Conservation (phyloP, 1,140 invertebrate species). For the Drosophila sturtevanti region DNA sequence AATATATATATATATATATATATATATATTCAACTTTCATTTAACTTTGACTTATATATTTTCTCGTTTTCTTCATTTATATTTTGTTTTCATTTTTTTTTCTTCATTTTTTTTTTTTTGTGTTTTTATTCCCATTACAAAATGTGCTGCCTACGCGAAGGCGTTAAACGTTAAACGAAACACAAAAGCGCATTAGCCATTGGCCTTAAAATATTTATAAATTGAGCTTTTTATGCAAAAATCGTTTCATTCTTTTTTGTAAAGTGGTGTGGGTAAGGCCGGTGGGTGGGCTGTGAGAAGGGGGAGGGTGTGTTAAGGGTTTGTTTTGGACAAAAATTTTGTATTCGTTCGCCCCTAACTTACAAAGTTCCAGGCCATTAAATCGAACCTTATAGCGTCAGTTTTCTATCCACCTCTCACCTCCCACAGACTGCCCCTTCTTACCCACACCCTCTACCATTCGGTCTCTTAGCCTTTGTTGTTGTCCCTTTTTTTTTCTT, state of each 20-base stretch:
- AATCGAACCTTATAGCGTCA: slow-evolving; percentile 44
- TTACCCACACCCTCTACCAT: background rate
- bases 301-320: background rate
- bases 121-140: background rate
- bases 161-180: slow-evolving; percentile 15
- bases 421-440: background rate
- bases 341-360: slow-evolving; percentile 3
- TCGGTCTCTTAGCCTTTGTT: background rate
- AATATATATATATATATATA: no score
- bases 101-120: background rate
- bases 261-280: background rate
- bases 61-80: no score
- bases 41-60: background rate
- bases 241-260: slow-evolving; percentile 22
- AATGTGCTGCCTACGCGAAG: slow-evolving; percentile 15
- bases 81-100: background rate
- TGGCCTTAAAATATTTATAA: slow-evolving; percentile 62
- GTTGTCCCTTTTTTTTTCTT: background rate
- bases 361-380: slow-evolving; percentile 67
- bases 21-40: slow-evolving; percentile 11
- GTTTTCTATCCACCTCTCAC: no score
- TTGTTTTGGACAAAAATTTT: background rate
- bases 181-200: slow-evolving; percentile 46
- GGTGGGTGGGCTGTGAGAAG: no score
- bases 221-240: slow-evolving; percentile 49